phyloP scores from a whole-genome alignment of 2,113 vertebrate species.

The Pteropus alecto region DNA sequence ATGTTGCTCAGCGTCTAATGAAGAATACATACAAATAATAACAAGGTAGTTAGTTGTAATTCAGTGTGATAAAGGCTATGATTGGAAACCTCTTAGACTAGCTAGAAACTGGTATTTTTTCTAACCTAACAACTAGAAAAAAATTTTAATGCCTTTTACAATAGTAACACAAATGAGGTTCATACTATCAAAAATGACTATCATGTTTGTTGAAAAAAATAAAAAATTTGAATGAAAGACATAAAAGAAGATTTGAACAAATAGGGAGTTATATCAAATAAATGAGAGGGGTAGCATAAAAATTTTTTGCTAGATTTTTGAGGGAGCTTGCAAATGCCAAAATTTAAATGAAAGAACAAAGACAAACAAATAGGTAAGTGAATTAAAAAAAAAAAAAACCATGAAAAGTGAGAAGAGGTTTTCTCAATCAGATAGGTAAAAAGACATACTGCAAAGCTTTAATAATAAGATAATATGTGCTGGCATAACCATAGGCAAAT shows the following conservation, averaged over 20 bases:
- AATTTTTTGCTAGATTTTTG: background rate
- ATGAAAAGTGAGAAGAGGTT: background rate
- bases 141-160: background rate
- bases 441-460: background rate
- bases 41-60: background rate
- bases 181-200: background rate
- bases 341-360: background rate
- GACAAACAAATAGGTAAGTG: background rate
- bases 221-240: slow-evolving; percentile 1
- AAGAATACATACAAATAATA: background rate
- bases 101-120: background rate
- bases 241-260: background rate
- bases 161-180: background rate
- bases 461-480: background rate
- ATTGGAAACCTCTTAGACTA: background rate
- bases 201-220: background rate
- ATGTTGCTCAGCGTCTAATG: background rate
- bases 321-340: background rate
- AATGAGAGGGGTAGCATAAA: background rate
- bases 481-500: background rate
- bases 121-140: background rate
- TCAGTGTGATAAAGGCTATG: background rate
- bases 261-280: background rate
- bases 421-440: background rate
- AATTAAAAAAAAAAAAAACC: background rate